These are phyloP conservation scores for Macheiramphus alcinus DNA, from an alignment of 2,113 vertebrate genomes.

Conservation along the genomic window DNA sequence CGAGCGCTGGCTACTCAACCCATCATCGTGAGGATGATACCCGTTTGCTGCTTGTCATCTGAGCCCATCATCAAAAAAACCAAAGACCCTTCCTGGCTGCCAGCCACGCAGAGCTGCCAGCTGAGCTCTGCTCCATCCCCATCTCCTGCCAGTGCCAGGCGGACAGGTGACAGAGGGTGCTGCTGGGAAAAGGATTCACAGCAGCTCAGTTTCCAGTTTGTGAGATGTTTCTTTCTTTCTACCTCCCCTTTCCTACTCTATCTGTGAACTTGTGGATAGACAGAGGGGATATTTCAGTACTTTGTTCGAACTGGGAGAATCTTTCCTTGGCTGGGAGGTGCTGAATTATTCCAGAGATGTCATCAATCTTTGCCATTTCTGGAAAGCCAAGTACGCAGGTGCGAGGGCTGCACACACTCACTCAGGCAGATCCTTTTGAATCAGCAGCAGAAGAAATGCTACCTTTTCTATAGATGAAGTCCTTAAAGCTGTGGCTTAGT, in stretches of 20 bases:
- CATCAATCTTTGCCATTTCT: background rate
- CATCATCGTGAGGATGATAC: background rate
- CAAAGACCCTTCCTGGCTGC: background rate
- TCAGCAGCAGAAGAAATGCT: background rate
- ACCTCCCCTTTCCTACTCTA: background rate
- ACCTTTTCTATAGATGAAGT: background rate
- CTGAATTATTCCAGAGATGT: background rate
- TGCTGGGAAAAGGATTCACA: background rate
- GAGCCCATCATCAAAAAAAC: background rate
- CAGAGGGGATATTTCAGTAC: background rate
- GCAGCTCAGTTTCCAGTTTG: background rate
- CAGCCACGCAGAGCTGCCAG: background rate
- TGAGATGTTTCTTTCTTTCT: background rate
- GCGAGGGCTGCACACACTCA: background rate
- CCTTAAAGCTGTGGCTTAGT: background rate
- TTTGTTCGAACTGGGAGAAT: background rate
- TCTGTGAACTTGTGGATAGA: background rate
- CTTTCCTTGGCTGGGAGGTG: background rate
- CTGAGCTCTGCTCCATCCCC: background rate
- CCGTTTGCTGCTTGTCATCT: background rate
- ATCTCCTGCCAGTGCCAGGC: background rate
- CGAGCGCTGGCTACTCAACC: background rate
- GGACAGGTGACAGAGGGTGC: background rate
- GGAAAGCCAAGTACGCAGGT: background rate
- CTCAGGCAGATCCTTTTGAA: background rate